Base-by-base conservation (phyloP, 1,140 invertebrate genomes). In the Zaprionus vittiger region DNA sequence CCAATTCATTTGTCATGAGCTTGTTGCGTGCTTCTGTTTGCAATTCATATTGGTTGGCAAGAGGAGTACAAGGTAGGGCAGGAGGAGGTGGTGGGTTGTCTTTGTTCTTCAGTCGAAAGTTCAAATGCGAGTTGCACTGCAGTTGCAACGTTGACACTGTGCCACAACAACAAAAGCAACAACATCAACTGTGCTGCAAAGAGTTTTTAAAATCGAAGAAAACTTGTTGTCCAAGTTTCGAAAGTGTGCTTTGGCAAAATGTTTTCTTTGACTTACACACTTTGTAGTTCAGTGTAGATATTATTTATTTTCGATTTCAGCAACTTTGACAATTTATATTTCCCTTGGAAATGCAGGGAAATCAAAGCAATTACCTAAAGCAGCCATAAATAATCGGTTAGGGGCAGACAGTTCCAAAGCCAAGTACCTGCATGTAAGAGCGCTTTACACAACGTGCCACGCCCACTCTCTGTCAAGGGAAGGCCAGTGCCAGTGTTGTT, bases 1-100 rank as follows among this genome's bases (percentile, higher is more conserved):
- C 71, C 71, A 81, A 89, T 84, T 87, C 77, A 78, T 80, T 89
- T 83, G 71, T 60, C 78, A 79, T 75, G 70, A 55, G 15, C 55
- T 47, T 47, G 55, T 31, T 15, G 17, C 26, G 5, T 26, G 54
- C 12, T 3, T 3, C 26, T 28, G 22, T 26, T 47, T 47, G 41
- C 41, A 4, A 4, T 11, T 2, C 41, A 44, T 17, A 41, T 41
- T 41, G 41, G n/a, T n/a, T 6, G 41, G 41, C 6, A 17, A n/a
- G 41, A 5, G 6, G 41, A 34, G n/a, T n/a, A 0, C 1, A 17
- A n/a, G 3, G 41, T 11, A 11, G 41, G 7, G 2, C 6, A 17
- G 15, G 7, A 38, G 14, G 2, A 7, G 41, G n/a, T n/a, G 41
- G 5, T 28, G 41, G 41, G 0, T 20, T 17, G 2, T 9, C n/a